phyloP scores from a whole-genome alignment of 2,113 vertebrate species.

The Emydura subglobosa region DNA sequence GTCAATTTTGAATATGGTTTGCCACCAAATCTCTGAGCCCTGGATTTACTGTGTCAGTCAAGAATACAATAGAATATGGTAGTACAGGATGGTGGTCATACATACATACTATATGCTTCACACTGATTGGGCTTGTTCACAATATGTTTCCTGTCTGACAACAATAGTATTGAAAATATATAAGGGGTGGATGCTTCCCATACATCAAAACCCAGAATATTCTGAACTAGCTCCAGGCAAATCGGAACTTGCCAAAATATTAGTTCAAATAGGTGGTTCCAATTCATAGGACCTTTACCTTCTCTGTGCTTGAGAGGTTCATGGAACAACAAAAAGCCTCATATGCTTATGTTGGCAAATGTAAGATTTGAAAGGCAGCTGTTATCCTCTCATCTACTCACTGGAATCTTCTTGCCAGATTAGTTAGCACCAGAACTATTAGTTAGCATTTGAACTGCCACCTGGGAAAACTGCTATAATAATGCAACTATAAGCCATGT shows the following conservation, averaged over 20 bases:
- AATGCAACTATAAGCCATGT: conserved; percentile 49
- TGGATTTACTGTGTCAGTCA: not conserved
- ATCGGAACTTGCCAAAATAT: conserved; percentile 55
- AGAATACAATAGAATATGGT: not conserved
- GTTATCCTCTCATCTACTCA: conserved; percentile 56
- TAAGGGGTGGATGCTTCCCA: conserved; percentile 19
- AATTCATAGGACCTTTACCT: conserved; percentile 61
- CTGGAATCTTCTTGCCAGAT: conserved; percentile 55
- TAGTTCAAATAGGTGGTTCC: conserved; percentile 64
- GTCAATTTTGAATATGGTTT: not conserved
- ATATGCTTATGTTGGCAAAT: conserved; percentile 34
- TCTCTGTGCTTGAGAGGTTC: conserved; percentile 55
- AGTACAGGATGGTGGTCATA: not conserved
- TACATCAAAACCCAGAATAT: conserved; percentile 26
- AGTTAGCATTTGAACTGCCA: conserved; percentile 66
- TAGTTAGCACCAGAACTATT: conserved; percentile 62
- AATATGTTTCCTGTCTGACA: not conserved
- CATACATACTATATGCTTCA: not conserved
- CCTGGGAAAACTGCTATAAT: conserved; percentile 44
- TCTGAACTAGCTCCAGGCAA: conserved; percentile 42
- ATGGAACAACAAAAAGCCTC: conserved; percentile 49
- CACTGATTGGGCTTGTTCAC: not conserved
- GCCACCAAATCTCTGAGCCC: not conserved
- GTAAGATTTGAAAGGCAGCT: conserved; percentile 55
- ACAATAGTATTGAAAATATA: conserved; percentile 14